Evolutionary conservation across 2,888 invertebrate genomes (phyloP), one percentile per base, ranked within the genome.

Genomic region (Gandaritis pyraliata): DNA sequence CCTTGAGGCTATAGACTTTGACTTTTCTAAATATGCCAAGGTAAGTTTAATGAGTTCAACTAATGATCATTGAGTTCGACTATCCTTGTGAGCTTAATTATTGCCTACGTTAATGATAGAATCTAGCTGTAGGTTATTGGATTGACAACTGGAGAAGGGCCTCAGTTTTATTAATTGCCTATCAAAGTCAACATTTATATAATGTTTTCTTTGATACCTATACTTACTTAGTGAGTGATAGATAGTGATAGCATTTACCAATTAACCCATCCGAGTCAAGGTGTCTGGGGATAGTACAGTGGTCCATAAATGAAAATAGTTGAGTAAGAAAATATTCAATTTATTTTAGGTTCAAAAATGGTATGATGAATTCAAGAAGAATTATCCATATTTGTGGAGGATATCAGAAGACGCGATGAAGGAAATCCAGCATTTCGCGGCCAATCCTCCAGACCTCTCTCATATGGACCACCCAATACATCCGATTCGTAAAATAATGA

Each of bases 401-500:
- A 94, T 96, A 55, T 95, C 94, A 0, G 94, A 93, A 61, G 92
- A 79, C 12, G 96, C 95, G 18, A 94, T 96, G 94, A 93, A 94
- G 64, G 95, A 95, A 81, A 93, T 96, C 54, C 90, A 85, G 49
- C 88, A 93, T 50, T 96, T 95, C 70, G 94, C 94, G 45, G 94
- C 94, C 50, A 95, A 95, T 86, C 96, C 95, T 0, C 96, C 96
- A 1, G 95, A 96, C 54, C 38, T 71, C 95, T 94, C 94, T 7
- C 92, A 94, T 64, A 91, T 96, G 85, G 91, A 93, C 53, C 96
- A 96, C 82, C 96, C 96, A 4, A 94, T 96, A 67, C 96, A 96
- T 86, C 96, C 96, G 1, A 88, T 94, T 29, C 92, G 94, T 58
- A 95, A 94, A 87, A 69, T 82, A 43, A 81, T 81, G 56, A 82